phyloP scores from a whole-genome alignment of 2,888 invertebrate genomes.

The Leucophenga maculata region DNA sequence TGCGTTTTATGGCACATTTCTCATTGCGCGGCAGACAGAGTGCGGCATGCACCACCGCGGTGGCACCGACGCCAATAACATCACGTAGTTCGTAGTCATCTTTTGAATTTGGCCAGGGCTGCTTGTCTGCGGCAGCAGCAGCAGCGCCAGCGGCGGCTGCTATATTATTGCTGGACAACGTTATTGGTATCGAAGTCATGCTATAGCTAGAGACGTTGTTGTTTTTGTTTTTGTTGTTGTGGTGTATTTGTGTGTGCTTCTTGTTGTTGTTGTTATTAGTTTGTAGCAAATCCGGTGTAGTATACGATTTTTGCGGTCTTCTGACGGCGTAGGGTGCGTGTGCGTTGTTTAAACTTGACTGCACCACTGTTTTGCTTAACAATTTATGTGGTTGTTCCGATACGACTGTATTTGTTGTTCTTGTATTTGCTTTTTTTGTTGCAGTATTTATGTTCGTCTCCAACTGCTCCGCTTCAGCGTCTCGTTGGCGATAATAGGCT shows the following conservation, averaged over 20 bases:
- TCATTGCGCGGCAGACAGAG: constrained; percentile 91
- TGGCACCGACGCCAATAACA: constrained; percentile 96
- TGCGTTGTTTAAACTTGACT: neutral
- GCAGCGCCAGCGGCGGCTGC: constrained; percentile 49
- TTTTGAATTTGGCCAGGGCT: constrained; percentile 90
- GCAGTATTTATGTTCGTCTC: neutral
- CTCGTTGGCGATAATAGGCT: constrained; percentile 44
- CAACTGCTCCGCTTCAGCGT: constrained; percentile 43
- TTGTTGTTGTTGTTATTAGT: constrained; percentile 23
- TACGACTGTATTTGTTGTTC: constrained; percentile 27
- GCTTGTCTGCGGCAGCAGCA: constrained; percentile 69
- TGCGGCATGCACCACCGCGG: constrained; percentile 95
- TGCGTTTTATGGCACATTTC: constrained; percentile 98
- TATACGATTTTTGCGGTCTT: constrained; percentile 7
- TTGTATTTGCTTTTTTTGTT: constrained; percentile 35
- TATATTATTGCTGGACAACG: constrained; percentile 58
- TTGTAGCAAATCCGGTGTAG: constrained; percentile 34
- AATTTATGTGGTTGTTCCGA: neutral
- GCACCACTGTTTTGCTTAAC: neutral
- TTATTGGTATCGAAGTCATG: constrained; percentile 58
- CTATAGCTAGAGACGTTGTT: constrained; percentile 33
- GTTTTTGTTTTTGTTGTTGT: constrained; percentile 1
- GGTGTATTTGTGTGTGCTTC: neutral
- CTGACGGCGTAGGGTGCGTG: no score
- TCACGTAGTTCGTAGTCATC: constrained; percentile 94